Conservation (phyloP, 2,113 vertebrate genomes). For the Hemicordylus capensis region DNA sequence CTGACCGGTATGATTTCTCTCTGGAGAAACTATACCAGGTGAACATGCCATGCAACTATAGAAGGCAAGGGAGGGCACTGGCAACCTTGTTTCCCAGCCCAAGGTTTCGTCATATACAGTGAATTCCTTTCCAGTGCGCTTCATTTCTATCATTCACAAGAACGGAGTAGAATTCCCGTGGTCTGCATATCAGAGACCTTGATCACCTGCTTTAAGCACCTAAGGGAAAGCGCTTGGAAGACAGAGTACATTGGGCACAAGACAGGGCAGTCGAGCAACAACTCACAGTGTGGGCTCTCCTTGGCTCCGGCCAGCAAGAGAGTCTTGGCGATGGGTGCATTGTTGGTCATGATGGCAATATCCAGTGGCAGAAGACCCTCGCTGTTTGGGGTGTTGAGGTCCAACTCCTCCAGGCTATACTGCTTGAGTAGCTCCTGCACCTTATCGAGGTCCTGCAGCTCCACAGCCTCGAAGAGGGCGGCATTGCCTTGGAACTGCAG, state of each 20-base stretch:
- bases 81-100: background rate
- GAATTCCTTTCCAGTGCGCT: background rate
- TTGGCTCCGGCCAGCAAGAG: constrained; percentile 86
- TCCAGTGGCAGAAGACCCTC: constrained; percentile 91
- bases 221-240: background rate
- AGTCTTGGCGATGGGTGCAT: constrained; percentile 87
- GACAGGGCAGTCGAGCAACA: too few relatives aligned
- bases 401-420: constrained; percentile 90
- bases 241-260: accelerated
- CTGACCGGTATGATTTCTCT: background rate
- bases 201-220: background rate
- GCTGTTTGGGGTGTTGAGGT: constrained; percentile 92
- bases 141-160: background rate
- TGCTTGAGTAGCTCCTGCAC: constrained; percentile 87
- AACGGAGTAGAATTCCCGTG: background rate
- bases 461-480: constrained; percentile 89
- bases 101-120: too few relatives aligned
- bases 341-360: constrained; percentile 94
- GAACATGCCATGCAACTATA: background rate
- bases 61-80: background rate
- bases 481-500: constrained; percentile 86
- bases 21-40: background rate
- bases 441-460: constrained; percentile 88
- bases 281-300: constrained; percentile 94
- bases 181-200: background rate